Evolutionary conservation across 2,888 invertebrate genomes (phyloP).

Genomic region (Ptycholaimellus sp.): DNA sequence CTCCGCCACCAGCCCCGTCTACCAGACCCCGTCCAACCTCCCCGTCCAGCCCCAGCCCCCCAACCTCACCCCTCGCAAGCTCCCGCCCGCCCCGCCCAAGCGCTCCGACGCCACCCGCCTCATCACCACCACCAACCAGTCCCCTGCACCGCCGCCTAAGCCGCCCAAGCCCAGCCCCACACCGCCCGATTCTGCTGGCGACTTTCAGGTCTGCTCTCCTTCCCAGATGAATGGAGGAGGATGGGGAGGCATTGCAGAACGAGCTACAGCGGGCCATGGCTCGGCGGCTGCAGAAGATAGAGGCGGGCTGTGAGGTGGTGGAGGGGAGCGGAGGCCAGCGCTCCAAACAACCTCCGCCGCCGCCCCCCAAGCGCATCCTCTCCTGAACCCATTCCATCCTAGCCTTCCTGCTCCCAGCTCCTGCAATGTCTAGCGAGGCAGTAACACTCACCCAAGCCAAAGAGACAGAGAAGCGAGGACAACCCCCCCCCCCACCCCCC

Average conservation of each 20-base stretch:
- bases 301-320: too few species aligned
- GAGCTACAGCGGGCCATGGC: slow-evolving; percentile 6
- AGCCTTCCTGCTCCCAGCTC: too few species aligned
- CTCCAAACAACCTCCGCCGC: too few species aligned
- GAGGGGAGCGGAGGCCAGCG: too few species aligned
- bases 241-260: too few species aligned
- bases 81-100: slow-evolving; percentile 21
- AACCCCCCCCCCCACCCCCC: too few species aligned
- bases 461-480: too few species aligned
- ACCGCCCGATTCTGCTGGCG: background rate
- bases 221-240: too few species aligned
- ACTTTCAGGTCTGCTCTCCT: slow-evolving; percentile 4
- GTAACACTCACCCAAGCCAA: too few species aligned
- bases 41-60: background rate
- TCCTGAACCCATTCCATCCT: too few species aligned
- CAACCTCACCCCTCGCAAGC: background rate
- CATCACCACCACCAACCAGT: background rate
- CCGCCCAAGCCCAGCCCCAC: slow-evolving; percentile 1
- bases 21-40: background rate
- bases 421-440: too few species aligned
- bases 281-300: slow-evolving; percentile 5
- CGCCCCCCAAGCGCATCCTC: too few species aligned
- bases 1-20: background rate
- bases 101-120: slow-evolving; percentile 15
- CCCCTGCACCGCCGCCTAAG: slow-evolving; percentile 1